Percentiles rank a stretch among this genome's conserved stretches.
Conservation (phyloP, 2,888 invertebrate species). For the Blastobasis adustella region DNA sequence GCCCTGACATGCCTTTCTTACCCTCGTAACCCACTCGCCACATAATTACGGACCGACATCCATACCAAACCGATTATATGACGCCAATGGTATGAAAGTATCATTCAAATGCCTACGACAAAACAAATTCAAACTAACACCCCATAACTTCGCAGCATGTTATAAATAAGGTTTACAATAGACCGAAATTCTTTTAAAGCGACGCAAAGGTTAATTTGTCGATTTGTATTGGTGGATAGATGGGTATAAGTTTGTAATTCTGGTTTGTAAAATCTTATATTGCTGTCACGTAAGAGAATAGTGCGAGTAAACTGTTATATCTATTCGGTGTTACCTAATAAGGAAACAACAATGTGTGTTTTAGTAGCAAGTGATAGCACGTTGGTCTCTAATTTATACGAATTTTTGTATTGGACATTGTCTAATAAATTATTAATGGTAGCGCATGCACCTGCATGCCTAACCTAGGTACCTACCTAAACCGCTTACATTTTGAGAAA, state of each 20-base stretch:
- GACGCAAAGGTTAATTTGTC: constrained; percentile 31
- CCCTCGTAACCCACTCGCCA: constrained; percentile 51
- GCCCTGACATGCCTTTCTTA: constrained; percentile 37
- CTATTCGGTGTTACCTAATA: constrained; percentile 41
- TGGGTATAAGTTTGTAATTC: constrained; percentile 21
- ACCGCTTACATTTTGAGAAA: no score
- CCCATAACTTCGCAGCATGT: background rate
- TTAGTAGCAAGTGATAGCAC: no score
- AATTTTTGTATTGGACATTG: background rate
- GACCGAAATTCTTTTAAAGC: background rate
- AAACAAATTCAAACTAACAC: constrained; percentile 8
- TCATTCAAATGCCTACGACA: constrained; percentile 15
- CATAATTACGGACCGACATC: constrained; percentile 49
- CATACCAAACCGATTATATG: constrained; percentile 32
- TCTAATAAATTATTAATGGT: no score
- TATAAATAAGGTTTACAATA: constrained; percentile 17
- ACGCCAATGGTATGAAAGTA: constrained; percentile 27
- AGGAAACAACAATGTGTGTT: constrained; percentile 8
- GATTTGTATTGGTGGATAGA: constrained; percentile 28
- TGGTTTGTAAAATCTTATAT: constrained; percentile 21
- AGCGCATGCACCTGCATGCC: no score
- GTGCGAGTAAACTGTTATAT: constrained; percentile 27
- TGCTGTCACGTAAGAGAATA: constrained; percentile 23
- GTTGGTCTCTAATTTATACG: constrained; percentile 1
- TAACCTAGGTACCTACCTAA: no score